Base-by-base conservation (phyloP, 2,113 vertebrate species). In the Scolopax mira region DNA sequence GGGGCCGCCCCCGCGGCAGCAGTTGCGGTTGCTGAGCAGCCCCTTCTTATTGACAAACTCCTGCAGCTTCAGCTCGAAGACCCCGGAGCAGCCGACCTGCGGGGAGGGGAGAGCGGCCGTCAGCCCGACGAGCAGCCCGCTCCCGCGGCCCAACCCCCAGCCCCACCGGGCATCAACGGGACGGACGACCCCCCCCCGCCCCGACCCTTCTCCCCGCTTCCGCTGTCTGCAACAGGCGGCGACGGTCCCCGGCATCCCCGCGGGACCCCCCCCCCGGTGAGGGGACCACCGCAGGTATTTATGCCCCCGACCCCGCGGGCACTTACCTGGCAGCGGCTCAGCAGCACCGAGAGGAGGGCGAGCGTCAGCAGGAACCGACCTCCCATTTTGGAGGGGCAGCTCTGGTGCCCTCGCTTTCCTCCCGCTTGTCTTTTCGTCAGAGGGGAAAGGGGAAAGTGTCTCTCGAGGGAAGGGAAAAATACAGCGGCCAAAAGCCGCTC, bases 21-120 rank as follows among this genome's bases (percentile, higher is more conserved):
- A 99, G 97, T 98, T 99, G 92, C 97, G 97, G 97, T 99, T 99
- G 72, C 99, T 99, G 91, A 97, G 80, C 79, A 98, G 96, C 79
- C 99, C 99, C 94, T 99, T 99, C 98, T 99, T 99, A 96, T 99
- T 99, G 82, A 99, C 98, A 97, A 99, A 99, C 98, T 99, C 99
- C 97, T 99, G 99, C 96, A 99, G 97, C 97, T 99, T 99, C 97
- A 99, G 96, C 98, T 99, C 99, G 97, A 99, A 99, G 74, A 99
- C 98, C 33, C 99, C 99, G 16, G 99, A 99, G 97, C 98, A 97
- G 89, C 97, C 97, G 84, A 99, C 98, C 99, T 99, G 97, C 41
- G 55, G 64, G 94, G 70, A n/a, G n/a, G 55, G 82, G 77, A 94
- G 49, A 79, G 91, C 21, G 41, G 61, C 82, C 39, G 79, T 93